A percentile compares a stretch with the other conserved stretches of the same genome.
Evolutionary conservation across 2,113 vertebrate species (phyloP).

Genomic region (Columba janthina): DNA sequence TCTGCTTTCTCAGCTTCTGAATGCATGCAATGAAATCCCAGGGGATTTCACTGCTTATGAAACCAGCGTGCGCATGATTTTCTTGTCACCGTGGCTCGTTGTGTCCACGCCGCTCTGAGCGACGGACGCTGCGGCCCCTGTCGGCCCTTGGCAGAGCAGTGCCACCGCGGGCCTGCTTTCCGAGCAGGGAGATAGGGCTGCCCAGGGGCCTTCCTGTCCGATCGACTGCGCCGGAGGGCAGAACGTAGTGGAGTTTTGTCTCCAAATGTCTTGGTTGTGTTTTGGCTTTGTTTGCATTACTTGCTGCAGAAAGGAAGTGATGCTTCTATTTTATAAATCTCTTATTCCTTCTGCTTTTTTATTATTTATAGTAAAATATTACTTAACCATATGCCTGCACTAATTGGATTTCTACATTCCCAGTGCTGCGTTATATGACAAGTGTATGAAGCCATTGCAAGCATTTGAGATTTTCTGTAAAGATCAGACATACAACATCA

Average conservation of each 20-base stretch:
- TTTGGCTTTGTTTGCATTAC: neutral
- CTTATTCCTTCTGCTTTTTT: conserved; percentile 15
- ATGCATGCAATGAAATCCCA: neutral
- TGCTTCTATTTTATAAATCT: neutral
- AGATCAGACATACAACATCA: neutral
- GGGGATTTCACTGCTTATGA: conserved; percentile 15
- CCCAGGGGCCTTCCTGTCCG: neutral
- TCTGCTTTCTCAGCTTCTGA: neutral
- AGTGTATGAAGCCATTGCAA: neutral
- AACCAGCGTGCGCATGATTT: neutral
- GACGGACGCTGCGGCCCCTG: neutral
- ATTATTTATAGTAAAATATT: neutral
- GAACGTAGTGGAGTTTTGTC: neutral
- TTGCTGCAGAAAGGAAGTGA: neutral
- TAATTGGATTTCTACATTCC: neutral
- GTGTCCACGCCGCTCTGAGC: neutral
- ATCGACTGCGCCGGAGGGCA: neutral
- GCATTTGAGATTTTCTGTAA: neutral
- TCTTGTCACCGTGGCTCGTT: neutral
- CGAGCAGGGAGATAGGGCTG: neutral
- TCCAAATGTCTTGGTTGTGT: neutral
- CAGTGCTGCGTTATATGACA: neutral
- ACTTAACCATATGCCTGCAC: neutral
- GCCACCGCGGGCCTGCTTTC: neutral
- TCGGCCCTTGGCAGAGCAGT: neutral